Percentiles rank a stretch among this genome's conserved stretches.
phyloP scores from a whole-genome alignment of 2,113 vertebrate genomes.

The Gulo gulo region DNA sequence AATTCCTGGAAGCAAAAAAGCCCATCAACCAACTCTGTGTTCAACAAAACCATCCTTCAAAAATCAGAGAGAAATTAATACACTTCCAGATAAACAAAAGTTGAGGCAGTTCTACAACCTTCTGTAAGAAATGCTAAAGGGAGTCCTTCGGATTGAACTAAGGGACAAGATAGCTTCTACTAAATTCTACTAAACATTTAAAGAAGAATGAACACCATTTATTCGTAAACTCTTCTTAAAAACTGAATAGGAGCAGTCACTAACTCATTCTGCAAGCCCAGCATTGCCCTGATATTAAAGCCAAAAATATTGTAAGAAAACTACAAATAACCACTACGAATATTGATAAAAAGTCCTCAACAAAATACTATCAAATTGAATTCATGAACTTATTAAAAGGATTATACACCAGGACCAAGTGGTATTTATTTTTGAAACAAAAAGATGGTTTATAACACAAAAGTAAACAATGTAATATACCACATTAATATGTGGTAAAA shows the following conservation, averaged over 20 bases:
- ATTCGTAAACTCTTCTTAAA: neutral
- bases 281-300: neutral
- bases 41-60: neutral
- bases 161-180: neutral
- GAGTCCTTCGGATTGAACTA: neutral
- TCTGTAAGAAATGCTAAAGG: neutral
- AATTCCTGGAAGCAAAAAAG: neutral
- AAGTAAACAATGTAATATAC: neutral
- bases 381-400: neutral
- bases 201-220: neutral
- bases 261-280: neutral
- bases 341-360: neutral
- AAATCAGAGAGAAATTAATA: neutral
- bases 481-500: neutral
- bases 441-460: neutral
- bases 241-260: neutral
- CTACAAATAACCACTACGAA: neutral
- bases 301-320: neutral
- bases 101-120: neutral
- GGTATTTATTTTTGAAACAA: neutral
- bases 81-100: neutral
- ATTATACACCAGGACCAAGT: neutral
- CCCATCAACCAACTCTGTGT: neutral
- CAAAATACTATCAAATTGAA: neutral
- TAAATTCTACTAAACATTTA: neutral